Evolutionary conservation across 2,113 vertebrate species (phyloP), one percentile per base, ranked within the genome.

Genomic region (Natator depressus): DNA sequence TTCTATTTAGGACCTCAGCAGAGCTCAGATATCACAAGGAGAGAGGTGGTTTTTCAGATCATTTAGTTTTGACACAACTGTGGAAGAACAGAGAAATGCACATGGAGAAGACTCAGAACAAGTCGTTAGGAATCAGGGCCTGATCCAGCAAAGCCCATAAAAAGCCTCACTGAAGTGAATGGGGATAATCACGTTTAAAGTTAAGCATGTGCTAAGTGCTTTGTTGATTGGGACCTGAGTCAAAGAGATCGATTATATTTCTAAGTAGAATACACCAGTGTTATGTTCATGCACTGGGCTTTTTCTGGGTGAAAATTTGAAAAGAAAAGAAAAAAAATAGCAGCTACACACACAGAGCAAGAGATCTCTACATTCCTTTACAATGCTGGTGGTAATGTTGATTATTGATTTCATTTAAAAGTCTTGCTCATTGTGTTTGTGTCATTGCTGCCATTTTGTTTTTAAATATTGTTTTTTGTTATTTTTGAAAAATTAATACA

Each of bases 261-360:
- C 35, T 81, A 89, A 92, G 83, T 10, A 93, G 78, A 92, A 95
- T 89, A 94, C 6, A 93, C n/a, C 69, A 46, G 0, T 0, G 55
- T 79, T 85, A 76, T 57, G 78, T 91, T 80, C 24, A 78, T 72
- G 35, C 65, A 94, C 72, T 62, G 90, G 51, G 94, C 87, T 90
- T 90, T 57, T 49, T 84, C 89, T 88, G 90, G 87, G 93, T 94
- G 49, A 95, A 94, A 95, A 89, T 7, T 65, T 84, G 87, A 91
- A 96, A 95, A 79, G 62, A 90, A 87, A 96, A 95, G 57, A 62
- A 91, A 91, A 91, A 84, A 87, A 46, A 10, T 10, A 85, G 72
- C 0, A 0, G 62, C 62, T 93, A 80, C 25, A 81, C 55, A 14
- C 2, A 82, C 49, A 87, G 89, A 82, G 50, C 0, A 8, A 88